Conservation (phyloP, 92 coral and sea anemone genomes). For the Actinostola sp. region DNA sequence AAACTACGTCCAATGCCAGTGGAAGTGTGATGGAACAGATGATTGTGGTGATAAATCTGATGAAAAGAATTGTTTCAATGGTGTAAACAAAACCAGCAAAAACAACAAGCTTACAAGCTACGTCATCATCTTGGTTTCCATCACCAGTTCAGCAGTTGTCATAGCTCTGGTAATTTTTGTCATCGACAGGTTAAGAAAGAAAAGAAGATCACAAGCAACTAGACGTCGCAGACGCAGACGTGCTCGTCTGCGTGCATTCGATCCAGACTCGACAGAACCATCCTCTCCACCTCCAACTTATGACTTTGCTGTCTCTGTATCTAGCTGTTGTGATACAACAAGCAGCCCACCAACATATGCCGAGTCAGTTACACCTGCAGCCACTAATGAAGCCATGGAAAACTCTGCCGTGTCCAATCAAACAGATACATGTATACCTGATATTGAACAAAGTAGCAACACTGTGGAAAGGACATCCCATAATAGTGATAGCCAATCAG, state of each 20-base stretch:
- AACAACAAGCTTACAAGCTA: constrained; percentile 65
- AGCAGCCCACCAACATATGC: constrained; percentile 20
- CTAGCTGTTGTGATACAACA: constrained; percentile 32
- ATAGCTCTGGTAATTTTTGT: constrained; percentile 71
- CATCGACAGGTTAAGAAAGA: constrained; percentile 69
- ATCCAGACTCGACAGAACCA: constrained; percentile 50
- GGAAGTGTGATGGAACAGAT: constrained; percentile 84
- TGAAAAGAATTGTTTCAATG: constrained; percentile 55
- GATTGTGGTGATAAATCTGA: constrained; percentile 87
- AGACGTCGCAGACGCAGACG: constrained; percentile 69
- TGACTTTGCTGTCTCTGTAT: constrained; percentile 48
- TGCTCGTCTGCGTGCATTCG: constrained; percentile 50
- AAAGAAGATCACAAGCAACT: constrained; percentile 63
- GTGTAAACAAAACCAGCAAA: constrained; percentile 13
- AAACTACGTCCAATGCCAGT: constrained; percentile 64
- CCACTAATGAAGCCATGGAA: constrained; percentile 8
- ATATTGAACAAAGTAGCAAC: constrained; percentile 4
- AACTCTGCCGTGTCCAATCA: not conserved
- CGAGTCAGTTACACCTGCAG: constrained; percentile 1
- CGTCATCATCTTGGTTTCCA: constrained; percentile 70
- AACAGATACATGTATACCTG: constrained; percentile 12
- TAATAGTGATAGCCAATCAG: not conserved
- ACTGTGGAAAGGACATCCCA: not conserved
- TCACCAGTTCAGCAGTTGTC: constrained; percentile 75
- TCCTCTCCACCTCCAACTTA: constrained; percentile 87